A percentile compares a stretch with the other conserved stretches of the same genome.
Evolutionary conservation across 2,888 invertebrate species (phyloP).

Genomic region (Leucania comma): DNA sequence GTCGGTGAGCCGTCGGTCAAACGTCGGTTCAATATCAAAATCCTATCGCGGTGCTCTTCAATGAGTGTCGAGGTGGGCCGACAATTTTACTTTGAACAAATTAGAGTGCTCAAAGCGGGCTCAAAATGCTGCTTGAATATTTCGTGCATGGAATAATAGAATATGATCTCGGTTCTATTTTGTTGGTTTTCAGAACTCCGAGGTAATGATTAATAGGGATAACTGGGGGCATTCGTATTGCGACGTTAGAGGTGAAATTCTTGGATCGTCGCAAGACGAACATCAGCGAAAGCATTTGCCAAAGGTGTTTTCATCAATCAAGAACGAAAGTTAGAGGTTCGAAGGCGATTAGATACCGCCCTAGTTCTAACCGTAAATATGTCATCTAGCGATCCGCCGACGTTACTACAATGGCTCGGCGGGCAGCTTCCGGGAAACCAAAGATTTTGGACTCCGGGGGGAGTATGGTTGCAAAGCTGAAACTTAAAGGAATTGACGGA

Average conservation of each 20-base stretch:
- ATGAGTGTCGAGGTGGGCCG: conserved; percentile 68
- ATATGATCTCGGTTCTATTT: conserved; percentile 92
- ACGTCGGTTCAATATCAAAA: conserved; percentile 70
- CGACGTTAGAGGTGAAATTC: conserved; percentile 33
- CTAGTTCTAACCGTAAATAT: conserved; percentile 91
- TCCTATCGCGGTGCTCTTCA: conserved; percentile 69
- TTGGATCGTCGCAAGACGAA: conserved; percentile 88
- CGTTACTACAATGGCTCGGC: conserved; percentile 89
- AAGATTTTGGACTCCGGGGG: no score
- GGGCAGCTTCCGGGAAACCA: conserved; percentile 58
- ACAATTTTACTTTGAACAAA: conserved; percentile 92
- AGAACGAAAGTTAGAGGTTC: conserved; percentile 88
- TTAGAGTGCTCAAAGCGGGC: conserved; percentile 92
- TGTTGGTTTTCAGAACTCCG: conserved; percentile 84
- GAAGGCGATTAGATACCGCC: conserved; percentile 90
- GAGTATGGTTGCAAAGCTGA: no score
- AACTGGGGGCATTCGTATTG: conserved; percentile 92
- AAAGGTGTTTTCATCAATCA: conserved; percentile 93
- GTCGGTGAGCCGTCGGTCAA: conserved; percentile 75
- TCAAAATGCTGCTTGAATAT: conserved; percentile 83
- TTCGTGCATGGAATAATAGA: conserved; percentile 91
- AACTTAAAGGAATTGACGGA: conserved; percentile 91
- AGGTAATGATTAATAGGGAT: conserved; percentile 89
- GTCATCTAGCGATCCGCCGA: conserved; percentile 85
- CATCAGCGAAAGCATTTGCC: conserved; percentile 85